phyloP scores from a whole-genome alignment of 2,888 invertebrate genomes.

The Cartodere bifasciata region DNA sequence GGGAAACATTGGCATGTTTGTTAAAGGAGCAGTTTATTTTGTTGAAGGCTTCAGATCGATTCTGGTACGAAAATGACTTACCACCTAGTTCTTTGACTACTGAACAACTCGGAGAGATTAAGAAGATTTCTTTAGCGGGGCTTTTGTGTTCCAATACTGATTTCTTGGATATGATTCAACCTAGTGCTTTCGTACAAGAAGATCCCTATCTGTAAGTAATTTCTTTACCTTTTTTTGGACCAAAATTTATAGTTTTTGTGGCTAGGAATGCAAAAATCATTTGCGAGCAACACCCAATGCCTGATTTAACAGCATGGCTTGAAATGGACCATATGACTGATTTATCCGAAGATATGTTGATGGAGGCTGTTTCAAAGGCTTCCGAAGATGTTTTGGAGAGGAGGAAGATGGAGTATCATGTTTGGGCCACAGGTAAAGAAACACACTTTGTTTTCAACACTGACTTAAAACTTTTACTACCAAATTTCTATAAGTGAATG shows the following conservation, averaged over 20 bases:
- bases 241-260: neutral
- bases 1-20: conserved; percentile 81
- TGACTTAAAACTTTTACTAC: too few species aligned
- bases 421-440: conserved; percentile 58
- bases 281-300: conserved; percentile 56
- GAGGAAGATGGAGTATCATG: conserved; percentile 67
- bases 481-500: too few species aligned
- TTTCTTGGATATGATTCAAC: conserved; percentile 59
- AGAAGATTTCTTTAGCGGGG: conserved; percentile 67
- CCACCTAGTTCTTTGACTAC: conserved; percentile 72
- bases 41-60: conserved; percentile 76
- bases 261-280: conserved; percentile 58
- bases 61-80: conserved; percentile 92
- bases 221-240: neutral
- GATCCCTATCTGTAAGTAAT: conserved; percentile 69
- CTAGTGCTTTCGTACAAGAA: conserved; percentile 71
- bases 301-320: conserved; percentile 60
- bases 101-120: conserved; percentile 68
- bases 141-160: conserved; percentile 67
- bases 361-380: conserved; percentile 66
- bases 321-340: conserved; percentile 53
- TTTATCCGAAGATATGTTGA: conserved; percentile 56
- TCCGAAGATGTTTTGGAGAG: conserved; percentile 63
- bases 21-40: conserved; percentile 71
- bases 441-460: too few species aligned